These are phyloP conservation scores for Tenthredo amoena DNA, from an alignment of 2,888 invertebrate species.

Conservation along the genomic window DNA sequence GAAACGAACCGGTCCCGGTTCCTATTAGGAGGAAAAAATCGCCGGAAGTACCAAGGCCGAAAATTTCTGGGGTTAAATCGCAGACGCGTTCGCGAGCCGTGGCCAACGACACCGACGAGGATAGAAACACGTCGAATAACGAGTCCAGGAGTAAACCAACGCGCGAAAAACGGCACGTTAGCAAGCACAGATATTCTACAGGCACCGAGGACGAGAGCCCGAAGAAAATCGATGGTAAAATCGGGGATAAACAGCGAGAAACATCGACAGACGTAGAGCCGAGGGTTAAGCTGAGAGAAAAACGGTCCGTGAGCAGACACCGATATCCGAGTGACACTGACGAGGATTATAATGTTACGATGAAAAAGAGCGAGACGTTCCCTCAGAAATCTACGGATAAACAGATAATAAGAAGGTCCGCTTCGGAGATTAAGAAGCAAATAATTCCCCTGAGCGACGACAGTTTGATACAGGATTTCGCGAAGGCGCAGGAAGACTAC, in stretches of 20 bases:
- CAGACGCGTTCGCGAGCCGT: conserved; percentile 55
- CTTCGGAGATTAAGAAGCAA: conserved; percentile 68
- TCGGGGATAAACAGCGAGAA: conserved; percentile 49
- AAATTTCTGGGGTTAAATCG: conserved; percentile 51
- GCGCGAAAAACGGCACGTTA: conserved; percentile 26
- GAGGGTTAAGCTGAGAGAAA: conserved; percentile 55
- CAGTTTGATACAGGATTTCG: conserved; percentile 67
- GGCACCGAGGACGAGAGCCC: conserved; percentile 55
- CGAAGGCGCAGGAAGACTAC: conserved; percentile 64
- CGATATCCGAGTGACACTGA: conserved; percentile 48
- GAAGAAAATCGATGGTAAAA: conserved; percentile 37
- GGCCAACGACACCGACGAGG: conserved; percentile 57
- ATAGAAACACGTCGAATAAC: conserved; percentile 38
- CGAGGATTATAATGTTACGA: conserved; percentile 76
- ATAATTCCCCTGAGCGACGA: conserved; percentile 73
- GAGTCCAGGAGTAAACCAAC: not conserved
- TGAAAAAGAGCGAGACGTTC: conserved; percentile 75
- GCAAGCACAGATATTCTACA: conserved; percentile 45
- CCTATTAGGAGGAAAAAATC: conserved; percentile 62
- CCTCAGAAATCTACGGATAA: conserved; percentile 51
- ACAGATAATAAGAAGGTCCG: conserved; percentile 55
- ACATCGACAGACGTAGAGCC: conserved; percentile 46
- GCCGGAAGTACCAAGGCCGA: conserved; percentile 60
- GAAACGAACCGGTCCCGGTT: conserved; percentile 57
- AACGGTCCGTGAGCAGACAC: conserved; percentile 24